Conservation (phyloP, 2,113 vertebrate species). For the Athene noctua region DNA sequence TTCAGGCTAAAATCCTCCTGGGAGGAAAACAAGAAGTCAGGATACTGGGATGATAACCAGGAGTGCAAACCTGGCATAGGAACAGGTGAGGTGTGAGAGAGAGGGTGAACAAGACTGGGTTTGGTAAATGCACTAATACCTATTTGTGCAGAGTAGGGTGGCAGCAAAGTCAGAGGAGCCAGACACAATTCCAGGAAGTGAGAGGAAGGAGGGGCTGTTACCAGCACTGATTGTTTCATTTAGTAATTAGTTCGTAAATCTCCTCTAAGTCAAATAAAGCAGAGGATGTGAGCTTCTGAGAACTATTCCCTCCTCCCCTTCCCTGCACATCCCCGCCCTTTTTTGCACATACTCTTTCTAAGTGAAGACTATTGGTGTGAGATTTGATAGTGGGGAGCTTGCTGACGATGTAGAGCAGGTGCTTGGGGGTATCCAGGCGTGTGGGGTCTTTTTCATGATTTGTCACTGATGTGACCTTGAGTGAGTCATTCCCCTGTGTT, state of each 20-base stretch:
- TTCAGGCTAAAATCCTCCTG: not conserved
- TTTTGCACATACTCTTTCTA: not conserved
- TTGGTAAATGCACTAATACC: not conserved
- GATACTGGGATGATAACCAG: not conserved
- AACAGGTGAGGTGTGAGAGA: not conserved
- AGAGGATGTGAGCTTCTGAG: slow-evolving; percentile 33
- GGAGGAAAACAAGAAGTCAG: not conserved
- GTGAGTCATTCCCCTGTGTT: not conserved
- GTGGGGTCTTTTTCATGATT: not conserved
- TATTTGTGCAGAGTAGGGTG: not conserved
- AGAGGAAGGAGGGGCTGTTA: slow-evolving; percentile 34
- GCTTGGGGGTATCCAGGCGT: not conserved
- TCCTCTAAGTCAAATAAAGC: slow-evolving; percentile 9
- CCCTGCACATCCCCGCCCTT: not conserved
- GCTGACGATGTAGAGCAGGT: not conserved
- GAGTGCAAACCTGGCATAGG: fast-evolving
- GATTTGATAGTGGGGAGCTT: not conserved
- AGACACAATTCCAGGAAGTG: slow-evolving; percentile 37
- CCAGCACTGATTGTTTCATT: slow-evolving; percentile 43
- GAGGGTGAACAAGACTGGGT: not conserved
- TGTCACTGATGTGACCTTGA: not conserved
- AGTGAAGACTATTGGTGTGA: not conserved
- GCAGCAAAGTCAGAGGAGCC: not conserved
- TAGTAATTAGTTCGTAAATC: slow-evolving; percentile 24
- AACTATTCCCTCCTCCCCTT: not conserved